Evolutionary conservation across 2,113 vertebrate genomes (phyloP).

Genomic region (Scomber colias): DNA sequence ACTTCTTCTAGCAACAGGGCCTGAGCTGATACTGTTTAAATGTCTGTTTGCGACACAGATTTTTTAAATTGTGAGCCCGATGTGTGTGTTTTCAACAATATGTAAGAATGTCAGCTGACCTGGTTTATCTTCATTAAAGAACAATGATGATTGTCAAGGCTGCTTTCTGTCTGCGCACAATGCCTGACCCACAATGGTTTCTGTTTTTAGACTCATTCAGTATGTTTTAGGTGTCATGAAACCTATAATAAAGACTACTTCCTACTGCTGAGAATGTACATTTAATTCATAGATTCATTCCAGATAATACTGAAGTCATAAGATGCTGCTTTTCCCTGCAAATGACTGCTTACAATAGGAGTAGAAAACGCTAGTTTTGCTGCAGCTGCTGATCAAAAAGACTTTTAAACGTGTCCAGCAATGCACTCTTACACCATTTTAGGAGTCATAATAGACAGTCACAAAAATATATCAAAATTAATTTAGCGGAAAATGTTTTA

Average conservation of each 20-base stretch:
- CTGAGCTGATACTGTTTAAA: constrained; percentile 29
- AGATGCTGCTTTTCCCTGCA: neutral
- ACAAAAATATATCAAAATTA: too few species aligned
- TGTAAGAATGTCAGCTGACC: neutral
- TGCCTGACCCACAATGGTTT: neutral
- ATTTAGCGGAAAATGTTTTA: neutral
- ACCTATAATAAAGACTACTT: neutral
- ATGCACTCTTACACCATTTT: too few species aligned
- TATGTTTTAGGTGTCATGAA: too few species aligned
- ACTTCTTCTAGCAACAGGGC: constrained; percentile 21
- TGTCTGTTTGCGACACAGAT: constrained; percentile 6
- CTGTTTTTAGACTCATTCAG: too few species aligned
- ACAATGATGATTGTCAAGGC: neutral
- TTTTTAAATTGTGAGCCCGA: constrained; percentile 21
- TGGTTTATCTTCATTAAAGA: neutral
- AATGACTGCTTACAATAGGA: neutral
- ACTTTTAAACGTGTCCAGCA: neutral
- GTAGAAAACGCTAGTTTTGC: neutral
- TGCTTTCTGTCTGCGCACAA: neutral
- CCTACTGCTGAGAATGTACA: too few species aligned
- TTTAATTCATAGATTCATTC: too few species aligned
- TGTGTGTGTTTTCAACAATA: constrained; percentile 3
- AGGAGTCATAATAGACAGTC: too few species aligned
- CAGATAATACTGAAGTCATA: too few species aligned
- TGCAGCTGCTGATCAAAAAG: constrained; percentile 20